Percentiles rank a stretch among this genome's conserved stretches.
Evolutionary conservation across 2,797 vertebrate species (phyloP).

Genomic region (Sebastes wilsoni): DNA sequence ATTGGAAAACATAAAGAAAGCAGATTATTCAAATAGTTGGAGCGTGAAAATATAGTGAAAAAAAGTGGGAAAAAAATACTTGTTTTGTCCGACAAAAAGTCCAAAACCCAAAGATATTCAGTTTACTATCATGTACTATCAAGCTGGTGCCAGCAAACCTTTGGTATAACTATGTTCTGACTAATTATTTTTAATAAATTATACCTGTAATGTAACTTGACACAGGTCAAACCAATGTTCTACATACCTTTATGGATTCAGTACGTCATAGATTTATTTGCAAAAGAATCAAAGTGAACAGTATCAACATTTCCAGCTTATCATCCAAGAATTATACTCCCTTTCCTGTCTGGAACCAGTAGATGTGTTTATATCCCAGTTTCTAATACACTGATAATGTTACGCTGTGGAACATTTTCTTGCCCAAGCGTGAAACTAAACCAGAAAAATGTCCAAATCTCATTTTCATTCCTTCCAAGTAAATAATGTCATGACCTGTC

Average conservation of each 20-base stretch:
- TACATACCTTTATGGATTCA: not conserved
- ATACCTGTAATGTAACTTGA: not conserved
- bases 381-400: slow-evolving; percentile 18
- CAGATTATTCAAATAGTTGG: too few relatives aligned
- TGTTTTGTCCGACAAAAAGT: too few relatives aligned
- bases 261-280: not conserved
- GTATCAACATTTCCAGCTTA: slow-evolving; percentile 26
- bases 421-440: not conserved
- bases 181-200: not conserved
- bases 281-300: not conserved
- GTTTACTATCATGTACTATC: too few relatives aligned
- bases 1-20: not conserved
- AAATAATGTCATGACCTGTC: not conserved
- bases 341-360: not conserved
- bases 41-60: too few relatives aligned
- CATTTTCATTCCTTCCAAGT: too few relatives aligned
- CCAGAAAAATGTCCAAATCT: not conserved
- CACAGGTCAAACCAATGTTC: too few relatives aligned
- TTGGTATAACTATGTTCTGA: too few relatives aligned
- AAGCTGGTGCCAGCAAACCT: too few relatives aligned
- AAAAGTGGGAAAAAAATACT: too few relatives aligned
- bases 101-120: too few relatives aligned
- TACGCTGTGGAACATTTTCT: not conserved
- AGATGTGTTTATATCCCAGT: slow-evolving; percentile 4
- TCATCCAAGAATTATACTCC: slow-evolving; percentile 11